Percentiles rank a stretch among this genome's conserved stretches.
Evolutionary conservation across 2,888 invertebrate species (phyloP).

Genomic region (Polymixis flavicincta): DNA sequence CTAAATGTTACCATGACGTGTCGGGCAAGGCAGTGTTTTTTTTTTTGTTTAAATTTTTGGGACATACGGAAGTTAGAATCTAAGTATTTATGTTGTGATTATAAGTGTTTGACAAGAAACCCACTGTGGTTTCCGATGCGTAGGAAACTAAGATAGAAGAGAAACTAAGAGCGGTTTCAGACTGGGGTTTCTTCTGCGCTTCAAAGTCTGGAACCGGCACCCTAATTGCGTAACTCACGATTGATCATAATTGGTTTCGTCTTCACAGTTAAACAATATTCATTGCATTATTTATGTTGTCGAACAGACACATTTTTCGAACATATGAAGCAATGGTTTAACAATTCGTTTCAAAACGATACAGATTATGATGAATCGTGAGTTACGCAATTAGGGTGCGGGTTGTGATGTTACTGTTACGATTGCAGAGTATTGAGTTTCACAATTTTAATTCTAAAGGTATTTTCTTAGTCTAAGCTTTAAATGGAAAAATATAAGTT

Average conservation of each 20-base stretch:
- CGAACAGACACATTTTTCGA: too few species aligned
- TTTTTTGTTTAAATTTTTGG: neutral
- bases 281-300: too few species aligned
- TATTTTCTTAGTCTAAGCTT: neutral
- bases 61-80: neutral
- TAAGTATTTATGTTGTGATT: neutral
- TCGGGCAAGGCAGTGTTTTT: neutral
- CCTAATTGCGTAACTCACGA: too few species aligned
- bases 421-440: neutral
- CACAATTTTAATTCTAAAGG: neutral
- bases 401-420: neutral
- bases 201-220: too few species aligned
- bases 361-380: too few species aligned
- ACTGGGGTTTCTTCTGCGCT: neutral
- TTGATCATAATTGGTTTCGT: too few species aligned
- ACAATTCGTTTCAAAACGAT: too few species aligned
- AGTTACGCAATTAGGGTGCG: too few species aligned
- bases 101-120: neutral
- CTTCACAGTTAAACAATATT: too few species aligned
- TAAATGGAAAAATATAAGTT: neutral
- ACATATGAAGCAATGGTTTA: too few species aligned
- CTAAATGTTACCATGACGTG: too few species aligned
- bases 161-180: neutral
- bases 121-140: neutral
- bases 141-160: neutral